Base-by-base conservation (phyloP, 1,140 invertebrate genomes). In the Tetraneura akinire region DNA sequence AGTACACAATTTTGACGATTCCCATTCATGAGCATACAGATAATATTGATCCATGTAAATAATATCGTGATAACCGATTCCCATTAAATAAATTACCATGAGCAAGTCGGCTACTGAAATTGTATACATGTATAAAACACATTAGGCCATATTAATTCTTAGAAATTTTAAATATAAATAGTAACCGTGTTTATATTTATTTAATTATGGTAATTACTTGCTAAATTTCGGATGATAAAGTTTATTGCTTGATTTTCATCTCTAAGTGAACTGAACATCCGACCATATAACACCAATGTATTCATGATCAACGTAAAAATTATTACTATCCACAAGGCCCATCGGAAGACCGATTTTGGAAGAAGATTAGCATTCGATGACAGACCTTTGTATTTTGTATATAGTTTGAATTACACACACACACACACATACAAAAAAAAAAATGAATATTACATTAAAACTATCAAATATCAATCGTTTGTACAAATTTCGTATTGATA, bases 21-120 rank as follows among this genome's bases (percentile, higher is more conserved):
- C 89, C 93, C 93, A 95, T 0, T 86, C 83, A 32, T 87, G 86
- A 2, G 92, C 90, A 78, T 90, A 86, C 80, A 85, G 83, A 82
- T 91, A 88, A 85, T 92, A 95, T 62, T 86, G 86, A 71, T 89
- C 88, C 23, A 92, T 86, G 83, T 88, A 92, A 68, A 87, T 86
- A 42, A 88, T 83, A 84, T 95, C 93, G 82, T 91, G 87, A 45
- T 89, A 84, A 8, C 89, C 92, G 82, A 94, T 91, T 66, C 90
- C 87, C 16, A 92, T 84, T 78, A 94, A 86, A 85, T 94, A 94
- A 62, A 94, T 84, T 1, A 92, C 93, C 91, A 94, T 94, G 21
- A 94, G 84, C 82, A 93, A 87, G 85, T 95, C 93, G 9, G 93
- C 90, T n/a, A 90, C 87, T 89, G 83, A 26, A 85, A 83, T 37